Evolutionary conservation across 1,140 invertebrate genomes (phyloP).

Genomic region (Megathymus violae): DNA sequence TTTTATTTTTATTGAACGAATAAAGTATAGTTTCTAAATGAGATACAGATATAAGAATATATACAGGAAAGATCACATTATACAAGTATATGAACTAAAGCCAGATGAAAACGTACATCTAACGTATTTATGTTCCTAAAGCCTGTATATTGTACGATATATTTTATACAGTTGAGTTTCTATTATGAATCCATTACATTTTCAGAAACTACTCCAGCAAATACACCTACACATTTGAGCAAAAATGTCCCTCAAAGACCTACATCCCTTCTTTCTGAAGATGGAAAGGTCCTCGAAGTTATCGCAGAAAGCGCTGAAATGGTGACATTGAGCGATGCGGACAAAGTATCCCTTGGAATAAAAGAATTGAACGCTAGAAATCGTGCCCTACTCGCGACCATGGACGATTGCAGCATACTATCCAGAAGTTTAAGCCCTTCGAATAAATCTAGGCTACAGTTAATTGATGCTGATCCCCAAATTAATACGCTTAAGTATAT

Average conservation of each 20-base stretch:
- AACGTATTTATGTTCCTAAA: too few species aligned
- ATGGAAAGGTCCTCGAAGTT: slow-evolving; percentile 74
- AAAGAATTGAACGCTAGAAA: slow-evolving; percentile 74
- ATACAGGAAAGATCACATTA: too few species aligned
- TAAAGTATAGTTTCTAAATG: too few species aligned
- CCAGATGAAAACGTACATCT: too few species aligned
- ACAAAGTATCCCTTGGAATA: slow-evolving; percentile 64
- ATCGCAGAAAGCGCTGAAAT: slow-evolving; percentile 79
- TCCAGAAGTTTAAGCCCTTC: slow-evolving; percentile 79
- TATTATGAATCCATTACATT: slow-evolving; percentile 30
- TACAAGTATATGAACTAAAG: too few species aligned
- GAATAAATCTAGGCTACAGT: slow-evolving; percentile 70
- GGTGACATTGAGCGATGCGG: slow-evolving; percentile 72
- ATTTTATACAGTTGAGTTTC: too few species aligned
- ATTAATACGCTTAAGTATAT: slow-evolving; percentile 85
- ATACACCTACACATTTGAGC: slow-evolving; percentile 72
- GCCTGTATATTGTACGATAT: too few species aligned
- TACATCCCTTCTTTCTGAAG: slow-evolving; percentile 72
- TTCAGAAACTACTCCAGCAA: slow-evolving; percentile 79
- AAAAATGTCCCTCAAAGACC: slow-evolving; percentile 67
- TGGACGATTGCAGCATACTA: slow-evolving; percentile 81
- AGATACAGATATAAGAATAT: too few species aligned
- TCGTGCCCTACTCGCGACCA: slow-evolving; percentile 74
- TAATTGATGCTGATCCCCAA: slow-evolving; percentile 85
- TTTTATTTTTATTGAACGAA: too few species aligned